Base-by-base conservation (phyloP, 92 coral and sea anemone genomes). In the Paragorgia papillata region DNA sequence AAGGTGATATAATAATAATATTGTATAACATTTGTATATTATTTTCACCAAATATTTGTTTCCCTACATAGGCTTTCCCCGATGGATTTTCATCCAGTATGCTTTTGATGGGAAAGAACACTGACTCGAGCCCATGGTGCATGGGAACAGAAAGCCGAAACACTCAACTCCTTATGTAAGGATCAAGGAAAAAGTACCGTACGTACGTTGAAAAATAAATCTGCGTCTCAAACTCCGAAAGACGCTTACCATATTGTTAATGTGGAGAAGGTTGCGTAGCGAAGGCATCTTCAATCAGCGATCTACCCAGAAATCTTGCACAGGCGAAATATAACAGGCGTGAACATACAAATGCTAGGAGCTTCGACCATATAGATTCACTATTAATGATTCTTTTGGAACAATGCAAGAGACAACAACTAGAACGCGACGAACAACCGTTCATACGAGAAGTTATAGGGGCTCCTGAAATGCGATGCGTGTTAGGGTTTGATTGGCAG, bases 401-500 rank as follows among this genome's bases (percentile, higher is more conserved):
- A 54, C 57, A 44, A 13, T 69, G 75, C 37, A 69, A 69, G 27
- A 27, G 59, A 69, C 75, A 69, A 30, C 59, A 69, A 49, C 25
- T 69, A 35, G 32, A 80, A 21, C 73, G 79, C 40, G 55, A 69
- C 66, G 71, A 80, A 60, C 76, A 66, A 25, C 84, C 73, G 75
- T 82, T 82, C 66, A 74, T 70, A 0, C 41, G 80, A 26, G 76
- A 74, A 57, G 88, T 84, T 9, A 34, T 83, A 50, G 76, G 83
- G 21, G 88, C 88, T 40, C 88, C 88, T 25, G 88, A 86, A 68
- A 62, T 86, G 30, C 57, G 84, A 25, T 86, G 87, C 32, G 87
- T 86, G 49, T 55, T 86, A 34, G 83, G 55, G 6, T 86, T 59
- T 31, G 84, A 82, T 73, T 74, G 83, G 85, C 87, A 87, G 29